Base-by-base conservation (phyloP, 2,797 vertebrate genomes). In the Schizopygopsis pylzovi region DNA sequence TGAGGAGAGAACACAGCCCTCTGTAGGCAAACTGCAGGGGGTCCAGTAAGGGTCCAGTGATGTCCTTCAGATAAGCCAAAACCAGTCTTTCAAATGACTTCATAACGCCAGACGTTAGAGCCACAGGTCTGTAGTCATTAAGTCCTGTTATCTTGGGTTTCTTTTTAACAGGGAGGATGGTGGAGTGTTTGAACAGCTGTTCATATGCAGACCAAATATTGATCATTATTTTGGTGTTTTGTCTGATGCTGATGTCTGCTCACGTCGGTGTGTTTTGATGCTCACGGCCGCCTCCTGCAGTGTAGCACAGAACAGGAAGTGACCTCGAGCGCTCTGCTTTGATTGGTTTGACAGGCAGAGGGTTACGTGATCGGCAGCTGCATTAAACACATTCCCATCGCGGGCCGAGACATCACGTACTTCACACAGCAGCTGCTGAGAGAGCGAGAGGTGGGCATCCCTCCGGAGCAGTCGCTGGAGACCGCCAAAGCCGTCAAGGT, bases 301-400 rank as follows among this genome's bases (percentile, higher is more conserved):
- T 16, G 0, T 6, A 33, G 15, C 15, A 12, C 47, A 20, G 72
- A 75, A 52, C 47, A 22, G 28, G 73, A 56, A 8, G 61, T 65
- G 61, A 33, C 61, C 25, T 15, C 28, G 25, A 63, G 25, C 1
- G 12, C 25, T 63, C 61, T 47, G 59, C 33, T 43, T 12, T 65
- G 22, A 45, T 61, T 61, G 52, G 9, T 37, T 43, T 54, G 67
- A 37, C 91, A 98, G 98, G 98, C 98, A 77, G 98, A 99, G 93
- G 98, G 98, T 1, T 99, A 99, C 0, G 98, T 99, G 89, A 99
- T 99, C 87, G 98, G 98, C 87, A 99, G 98, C 95, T 99, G 98
- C 93, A 99, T 99, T 87, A 99, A 99, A 91, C 98, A 99, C 96
- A 99, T 99, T 93, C 98, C 98, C 91, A 99, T 99, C 54, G 98